Evolutionary conservation across 2,888 invertebrate species (phyloP).

Genomic region (Temnothorax unifasciatus): DNA sequence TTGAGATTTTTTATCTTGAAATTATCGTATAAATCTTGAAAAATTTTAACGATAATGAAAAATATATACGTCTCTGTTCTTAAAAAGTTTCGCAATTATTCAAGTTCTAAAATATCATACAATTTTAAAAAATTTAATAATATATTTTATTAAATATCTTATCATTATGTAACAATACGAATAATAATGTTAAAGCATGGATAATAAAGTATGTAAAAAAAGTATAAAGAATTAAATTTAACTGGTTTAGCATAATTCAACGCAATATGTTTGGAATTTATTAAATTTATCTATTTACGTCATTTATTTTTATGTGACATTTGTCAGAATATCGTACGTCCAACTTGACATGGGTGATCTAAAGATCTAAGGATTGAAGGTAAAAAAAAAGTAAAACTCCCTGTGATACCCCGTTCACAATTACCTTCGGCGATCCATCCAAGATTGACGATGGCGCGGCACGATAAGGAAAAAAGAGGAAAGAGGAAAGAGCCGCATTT

Average conservation of each 20-base stretch:
- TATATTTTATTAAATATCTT: background rate
- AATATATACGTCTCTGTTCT: background rate
- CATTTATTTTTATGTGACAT: conserved; percentile 11
- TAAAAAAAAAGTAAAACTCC: conserved; percentile 26
- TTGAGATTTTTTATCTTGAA: background rate
- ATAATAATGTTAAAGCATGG: background rate
- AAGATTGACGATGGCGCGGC: conserved; percentile 52
- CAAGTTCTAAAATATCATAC: background rate
- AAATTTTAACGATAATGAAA: background rate
- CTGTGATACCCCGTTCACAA: conserved; percentile 45
- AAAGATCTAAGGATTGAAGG: conserved; percentile 34
- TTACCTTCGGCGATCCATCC: conserved; percentile 52
- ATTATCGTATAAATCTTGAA: background rate
- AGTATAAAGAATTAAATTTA: background rate
- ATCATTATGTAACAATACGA: background rate
- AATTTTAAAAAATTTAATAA: background rate
- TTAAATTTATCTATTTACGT: background rate
- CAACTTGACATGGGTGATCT: conserved; percentile 26
- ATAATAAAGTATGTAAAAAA: background rate
- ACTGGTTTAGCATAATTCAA: background rate
- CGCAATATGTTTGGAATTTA: background rate
- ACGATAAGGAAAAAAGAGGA: conserved; percentile 52
- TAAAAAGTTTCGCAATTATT: background rate
- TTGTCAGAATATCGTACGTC: conserved; percentile 17
- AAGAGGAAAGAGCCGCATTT: conserved; percentile 37